Evolutionary conservation across 2,113 vertebrate genomes (phyloP), one percentile per base, ranked within the genome.

Genomic region (Hippocampus abdominalis): DNA sequence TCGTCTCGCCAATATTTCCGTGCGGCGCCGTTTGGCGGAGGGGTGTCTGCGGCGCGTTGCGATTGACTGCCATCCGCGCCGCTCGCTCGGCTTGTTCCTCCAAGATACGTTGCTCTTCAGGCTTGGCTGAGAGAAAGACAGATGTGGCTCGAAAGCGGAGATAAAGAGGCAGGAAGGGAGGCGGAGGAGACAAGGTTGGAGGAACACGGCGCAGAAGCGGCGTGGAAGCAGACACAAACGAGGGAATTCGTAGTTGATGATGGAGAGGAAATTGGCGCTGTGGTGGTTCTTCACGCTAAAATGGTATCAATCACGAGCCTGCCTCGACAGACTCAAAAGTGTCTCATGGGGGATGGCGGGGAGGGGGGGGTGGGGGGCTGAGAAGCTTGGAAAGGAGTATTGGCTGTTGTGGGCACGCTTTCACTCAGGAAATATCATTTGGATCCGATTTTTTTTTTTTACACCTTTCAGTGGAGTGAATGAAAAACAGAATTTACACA

Each of bases 251-350:
- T 66, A 71, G 53, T 25, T 0, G 20, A 23, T 48, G 59, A 61
- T 66, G 57, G 68, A 78, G 56, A 70, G 59, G 64, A 63, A 77
- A 48, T 62, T 46, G 8, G 68, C 54, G 71, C 60, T 54, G 53
- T 60, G 51, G 8, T 64, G 66, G 32, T 84, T 64, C 68, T 74
- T 54, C 63, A 64, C 51, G 56, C 12, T 29, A 29, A 27, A 51
- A 63, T 62, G 32, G 53, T 78, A 77, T 60, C 72, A 83, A 75
- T 69, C 49, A 73, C 72, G 27, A 64, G 66, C 11, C 8, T 27
- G 72, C 54, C 51, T 77, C 60, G 36, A 77, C n/a, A 36, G 70
- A 69, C 61, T 72, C 3, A 76, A 65, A 42, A 74, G 60, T 71
- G 42, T 74, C 61, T 61, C 16, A 20, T 7, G 11, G 59, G 66